Conservation (phyloP, 2,113 vertebrate species). For the Atrichornis clamosus region DNA sequence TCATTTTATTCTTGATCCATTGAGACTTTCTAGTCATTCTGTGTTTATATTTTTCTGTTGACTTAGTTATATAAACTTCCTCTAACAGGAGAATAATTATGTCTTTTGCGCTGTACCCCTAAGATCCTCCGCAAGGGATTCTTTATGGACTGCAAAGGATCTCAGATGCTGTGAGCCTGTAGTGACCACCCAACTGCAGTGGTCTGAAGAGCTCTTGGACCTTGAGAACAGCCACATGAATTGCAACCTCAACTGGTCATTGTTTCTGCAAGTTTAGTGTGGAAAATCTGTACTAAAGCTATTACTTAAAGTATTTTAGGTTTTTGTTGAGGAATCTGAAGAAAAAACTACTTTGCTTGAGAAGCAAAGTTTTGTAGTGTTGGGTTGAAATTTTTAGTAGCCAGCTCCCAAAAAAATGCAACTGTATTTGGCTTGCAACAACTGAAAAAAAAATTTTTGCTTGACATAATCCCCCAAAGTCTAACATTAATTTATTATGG, state of each 20-base stretch:
- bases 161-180: not conserved
- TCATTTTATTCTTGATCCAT: not conserved
- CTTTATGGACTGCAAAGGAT: not conserved
- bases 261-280: not conserved
- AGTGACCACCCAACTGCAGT: not conserved
- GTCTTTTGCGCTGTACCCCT: not conserved
- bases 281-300: not conserved
- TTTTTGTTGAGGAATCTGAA: not conserved
- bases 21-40: not conserved
- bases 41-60: conserved; percentile 5
- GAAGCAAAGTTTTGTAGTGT: not conserved
- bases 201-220: not conserved
- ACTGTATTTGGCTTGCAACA: not conserved
- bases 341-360: not conserved
- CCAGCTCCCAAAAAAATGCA: not conserved
- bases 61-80: conserved; percentile 16
- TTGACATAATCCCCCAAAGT: not conserved
- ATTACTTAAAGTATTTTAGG: not conserved
- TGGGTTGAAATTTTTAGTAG: not conserved
- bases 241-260: not conserved
- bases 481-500: not conserved
- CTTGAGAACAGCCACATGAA: not conserved
- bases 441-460: not conserved
- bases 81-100: not conserved
- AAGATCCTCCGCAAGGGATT: not conserved